Base-by-base conservation (phyloP, 2,797 vertebrate genomes). In the Tiaroga cobitis region DNA sequence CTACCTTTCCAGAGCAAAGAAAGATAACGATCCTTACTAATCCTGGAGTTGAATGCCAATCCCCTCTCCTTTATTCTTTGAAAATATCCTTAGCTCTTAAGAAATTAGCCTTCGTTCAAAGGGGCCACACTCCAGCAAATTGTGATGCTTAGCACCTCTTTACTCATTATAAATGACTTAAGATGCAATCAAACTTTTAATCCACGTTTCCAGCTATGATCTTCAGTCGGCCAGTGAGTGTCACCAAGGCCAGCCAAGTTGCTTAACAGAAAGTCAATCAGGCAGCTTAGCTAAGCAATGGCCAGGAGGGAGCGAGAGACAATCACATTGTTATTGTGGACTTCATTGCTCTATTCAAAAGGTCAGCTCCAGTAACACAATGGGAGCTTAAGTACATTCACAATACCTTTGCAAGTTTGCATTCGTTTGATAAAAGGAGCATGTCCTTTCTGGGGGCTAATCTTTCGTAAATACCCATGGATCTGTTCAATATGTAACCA, bases 211-310 rank as follows among this genome's bases (percentile, higher is more conserved):
- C 87, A 94, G 90, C 92, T 95, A 95, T 96, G 96, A 95, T 92
- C 94, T 95, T 95, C 92, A 94, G 94, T 90, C 83, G 89, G 81
- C 41, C 74, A 79, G 76, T 56, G 68, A 81, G 68, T 24, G 65
- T 80, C 84, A 91, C 91, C 94, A 94, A 96, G 89, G 95, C 93
- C 94, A 95, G 96, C 96, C 96, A 97, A 98, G 96, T 97, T 97
- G 96, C 97, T 97, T 95, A 96, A 96, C 93, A 95, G 95, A 96
- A 97, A 97, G 96, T 97, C 97, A 97, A 98, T 98, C 96, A 92
- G 93, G 92, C 92, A 88, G 87, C 87, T 90, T 90, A 89, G 85
- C 81, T 80, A 89, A 77, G 82, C 86, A 85, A 63, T 46, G 49
- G 67, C 21, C 63, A 73, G 32, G 68, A 34, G 82, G 61, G 67